Evolutionary conservation across 2,113 vertebrate genomes (phyloP), one percentile per base, ranked within the genome.

Genomic region (Siphamia tubifer): DNA sequence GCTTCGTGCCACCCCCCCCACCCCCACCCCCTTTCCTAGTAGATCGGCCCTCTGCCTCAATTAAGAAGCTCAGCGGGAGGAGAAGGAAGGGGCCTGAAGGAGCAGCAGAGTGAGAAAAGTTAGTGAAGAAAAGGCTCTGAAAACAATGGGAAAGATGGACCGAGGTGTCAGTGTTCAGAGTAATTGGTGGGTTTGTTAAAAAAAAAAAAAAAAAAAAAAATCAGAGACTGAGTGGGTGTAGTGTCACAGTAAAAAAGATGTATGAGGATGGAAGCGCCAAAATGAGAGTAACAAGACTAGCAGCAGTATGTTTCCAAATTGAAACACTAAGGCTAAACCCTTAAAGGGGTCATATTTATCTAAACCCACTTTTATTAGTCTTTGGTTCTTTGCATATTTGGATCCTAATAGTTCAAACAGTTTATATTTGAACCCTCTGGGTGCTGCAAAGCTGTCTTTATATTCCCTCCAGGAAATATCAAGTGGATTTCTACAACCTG

Each of bases 271-370:
- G 17, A 45, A 42, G 52, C 34, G 35, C 11, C 30, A 31, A 62
- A 48, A 60, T 3, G 0, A 48, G 16, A 65, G 63, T 28, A 40
- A 73, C 58, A 36, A 38, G 42, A 71, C 38, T 35, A 42, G 36
- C 21, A 44, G 28, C 48, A 8, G 47, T 58, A 56, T 45, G 47
- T 27, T 30, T 48, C 57, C 49, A 62, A 62, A 76, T 61, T 74
- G 55, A 81, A 74, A 58, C 61, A 16, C 34, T 60, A 70, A 61
- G 81, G 39, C 38, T 53, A 67, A 71, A 79, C 74, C 69, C 54
- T 76, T 31, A n/a, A n/a, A n/a, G n/a, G n/a, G n/a, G n/a, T n/a
- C n/a, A n/a, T n/a, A n/a, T n/a, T n/a, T n/a, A n/a, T n/a, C n/a
- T n/a, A n/a, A n/a, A n/a, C n/a, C n/a, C n/a, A n/a, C n/a, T n/a